These are phyloP conservation scores for Kradibia gibbosae DNA, from an alignment of 1,140 invertebrate species.

Conservation along the genomic window DNA sequence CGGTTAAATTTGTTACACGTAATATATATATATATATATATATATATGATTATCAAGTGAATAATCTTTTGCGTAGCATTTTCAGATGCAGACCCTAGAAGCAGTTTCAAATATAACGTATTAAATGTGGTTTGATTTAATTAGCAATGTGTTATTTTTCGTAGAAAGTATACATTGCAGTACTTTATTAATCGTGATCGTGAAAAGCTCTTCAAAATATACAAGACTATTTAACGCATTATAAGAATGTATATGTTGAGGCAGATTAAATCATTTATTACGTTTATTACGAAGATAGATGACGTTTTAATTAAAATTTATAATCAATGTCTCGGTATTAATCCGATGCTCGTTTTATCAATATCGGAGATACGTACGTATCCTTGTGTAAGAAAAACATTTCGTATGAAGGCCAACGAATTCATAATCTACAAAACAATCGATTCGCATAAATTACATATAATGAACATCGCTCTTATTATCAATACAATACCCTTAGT, in stretches of 20 bases:
- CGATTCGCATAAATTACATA: neutral
- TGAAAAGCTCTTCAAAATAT: too few relatives aligned
- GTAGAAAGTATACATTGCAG: too few relatives aligned
- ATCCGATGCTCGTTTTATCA: neutral
- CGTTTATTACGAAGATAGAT: neutral
- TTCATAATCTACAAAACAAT: neutral
- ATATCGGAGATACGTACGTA: neutral
- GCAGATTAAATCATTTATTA: neutral
- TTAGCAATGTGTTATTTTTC: too few relatives aligned
- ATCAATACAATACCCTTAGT: neutral
- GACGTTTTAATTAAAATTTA: slow-evolving; percentile 14
- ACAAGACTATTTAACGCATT: too few relatives aligned
- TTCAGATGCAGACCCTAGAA: too few relatives aligned
- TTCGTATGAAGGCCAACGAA: neutral
- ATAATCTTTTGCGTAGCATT: too few relatives aligned
- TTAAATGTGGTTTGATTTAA: too few relatives aligned
- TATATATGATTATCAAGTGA: too few relatives aligned
- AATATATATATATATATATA: too few relatives aligned
- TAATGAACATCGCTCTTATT: neutral
- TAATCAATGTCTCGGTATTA: neutral
- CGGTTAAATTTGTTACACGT: neutral
- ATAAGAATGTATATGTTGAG: too few relatives aligned
- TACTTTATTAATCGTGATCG: too few relatives aligned
- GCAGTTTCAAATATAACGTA: too few relatives aligned
- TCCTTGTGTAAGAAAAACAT: neutral